These are phyloP conservation scores for Plagodis pulveraria DNA, from an alignment of 2,888 invertebrate genomes.

Conservation along the genomic window DNA sequence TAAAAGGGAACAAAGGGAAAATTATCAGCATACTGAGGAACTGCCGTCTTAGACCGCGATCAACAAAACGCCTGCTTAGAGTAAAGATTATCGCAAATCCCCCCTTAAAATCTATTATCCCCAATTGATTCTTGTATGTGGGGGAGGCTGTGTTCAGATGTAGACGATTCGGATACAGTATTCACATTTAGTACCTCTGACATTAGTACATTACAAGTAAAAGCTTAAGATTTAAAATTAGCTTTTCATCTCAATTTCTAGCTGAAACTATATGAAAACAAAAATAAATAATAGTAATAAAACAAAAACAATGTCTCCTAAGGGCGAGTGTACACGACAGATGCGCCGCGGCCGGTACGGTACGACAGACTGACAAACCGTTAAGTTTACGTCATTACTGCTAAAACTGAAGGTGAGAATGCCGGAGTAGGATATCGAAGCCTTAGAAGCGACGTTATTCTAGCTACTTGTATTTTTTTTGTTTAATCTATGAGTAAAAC, in stretches of 20 bases:
- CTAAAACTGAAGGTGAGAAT: slow-evolving; percentile 62
- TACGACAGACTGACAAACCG: slow-evolving; percentile 75
- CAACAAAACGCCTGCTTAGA: too few relatives aligned
- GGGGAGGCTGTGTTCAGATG: too few relatives aligned
- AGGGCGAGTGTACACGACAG: slow-evolving; percentile 63
- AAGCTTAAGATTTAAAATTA: neutral
- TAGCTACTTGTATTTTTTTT: neutral
- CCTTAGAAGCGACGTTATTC: slow-evolving; percentile 30
- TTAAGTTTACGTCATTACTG: slow-evolving; percentile 65
- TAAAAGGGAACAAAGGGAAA: too few relatives aligned
- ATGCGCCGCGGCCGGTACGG: slow-evolving; percentile 70
- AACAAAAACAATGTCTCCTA: slow-evolving; percentile 39
- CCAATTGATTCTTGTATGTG: too few relatives aligned
- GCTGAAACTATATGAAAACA: neutral
- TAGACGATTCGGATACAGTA: too few relatives aligned
- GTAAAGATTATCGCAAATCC: too few relatives aligned
- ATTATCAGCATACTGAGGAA: too few relatives aligned
- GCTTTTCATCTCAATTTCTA: neutral
- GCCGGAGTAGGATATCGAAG: slow-evolving; percentile 24
- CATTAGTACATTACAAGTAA: too few relatives aligned
- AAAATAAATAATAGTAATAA: neutral
- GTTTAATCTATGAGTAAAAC: too few relatives aligned
- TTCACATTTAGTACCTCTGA: too few relatives aligned
- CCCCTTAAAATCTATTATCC: too few relatives aligned
- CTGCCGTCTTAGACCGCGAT: too few relatives aligned